phyloP scores from a whole-genome alignment of 2,113 vertebrate genomes.

The Patagioenas fasciata region DNA sequence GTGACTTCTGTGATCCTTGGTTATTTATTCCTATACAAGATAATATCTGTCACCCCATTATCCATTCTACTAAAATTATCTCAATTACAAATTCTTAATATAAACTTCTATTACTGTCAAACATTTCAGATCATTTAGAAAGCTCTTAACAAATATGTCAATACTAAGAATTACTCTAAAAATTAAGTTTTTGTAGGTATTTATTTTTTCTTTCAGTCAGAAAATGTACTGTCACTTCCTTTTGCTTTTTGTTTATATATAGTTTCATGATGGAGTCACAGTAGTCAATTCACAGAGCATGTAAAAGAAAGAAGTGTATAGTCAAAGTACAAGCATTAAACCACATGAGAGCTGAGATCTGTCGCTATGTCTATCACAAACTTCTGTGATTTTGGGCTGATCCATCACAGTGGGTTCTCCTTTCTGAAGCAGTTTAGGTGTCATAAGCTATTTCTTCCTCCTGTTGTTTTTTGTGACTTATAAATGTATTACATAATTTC shows the following conservation, averaged over 20 bases:
- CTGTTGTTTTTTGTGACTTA: neutral
- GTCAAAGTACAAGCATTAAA: neutral
- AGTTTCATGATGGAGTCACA: neutral
- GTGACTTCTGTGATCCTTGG: neutral
- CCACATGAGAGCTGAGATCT: neutral
- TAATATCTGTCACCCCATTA: neutral
- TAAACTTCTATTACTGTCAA: neutral
- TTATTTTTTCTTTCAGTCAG: neutral
- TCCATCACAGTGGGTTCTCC: neutral
- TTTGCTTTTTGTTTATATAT: neutral
- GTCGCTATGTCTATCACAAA: neutral
- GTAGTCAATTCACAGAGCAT: neutral
- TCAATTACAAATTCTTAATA: neutral
- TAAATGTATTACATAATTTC: neutral
- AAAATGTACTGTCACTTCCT: neutral
- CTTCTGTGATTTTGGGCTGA: neutral
- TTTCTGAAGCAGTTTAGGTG: neutral
- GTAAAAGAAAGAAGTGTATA: neutral
- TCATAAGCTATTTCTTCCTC: neutral
- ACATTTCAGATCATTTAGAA: neutral
- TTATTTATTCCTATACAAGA: neutral
- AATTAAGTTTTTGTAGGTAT: accelerated
- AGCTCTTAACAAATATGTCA: neutral
- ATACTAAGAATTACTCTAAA: neutral
- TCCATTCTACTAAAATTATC: neutral